phyloP scores from a whole-genome alignment of 1,140 invertebrate species.

The Diorhabda sublineata region DNA sequence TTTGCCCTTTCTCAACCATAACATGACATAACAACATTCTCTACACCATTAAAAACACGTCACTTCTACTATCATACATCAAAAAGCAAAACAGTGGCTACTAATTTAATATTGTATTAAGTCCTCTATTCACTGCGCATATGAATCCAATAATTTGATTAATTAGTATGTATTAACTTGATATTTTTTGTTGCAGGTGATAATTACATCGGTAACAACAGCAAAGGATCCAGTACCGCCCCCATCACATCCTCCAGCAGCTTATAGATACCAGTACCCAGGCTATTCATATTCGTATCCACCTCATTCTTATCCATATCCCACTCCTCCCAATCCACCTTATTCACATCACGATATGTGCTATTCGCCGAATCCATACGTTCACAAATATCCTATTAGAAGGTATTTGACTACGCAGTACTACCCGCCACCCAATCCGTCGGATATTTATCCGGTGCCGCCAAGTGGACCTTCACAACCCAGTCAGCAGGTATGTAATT shows the following conservation, averaged over 20 bases:
- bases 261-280: constrained; percentile 38
- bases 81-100: too few relatives aligned
- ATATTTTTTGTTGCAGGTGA: constrained; percentile 35
- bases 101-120: too few relatives aligned
- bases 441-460: constrained; percentile 37
- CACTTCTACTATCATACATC: too few relatives aligned
- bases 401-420: constrained; percentile 39
- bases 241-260: constrained; percentile 28
- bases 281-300: constrained; percentile 47
- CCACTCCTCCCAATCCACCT: constrained; percentile 42
- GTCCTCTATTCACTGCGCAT: too few relatives aligned
- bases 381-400: constrained; percentile 35
- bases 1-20: too few relatives aligned
- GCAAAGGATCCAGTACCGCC: constrained; percentile 35
- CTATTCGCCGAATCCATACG: constrained; percentile 44
- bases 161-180: too few relatives aligned
- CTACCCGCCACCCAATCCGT: constrained; percentile 44
- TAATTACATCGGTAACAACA: constrained; percentile 45
- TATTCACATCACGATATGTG: constrained; percentile 45
- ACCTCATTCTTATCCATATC: constrained; percentile 56
- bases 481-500: constrained; percentile 39
- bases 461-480: constrained; percentile 29
- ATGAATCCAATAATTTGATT: too few relatives aligned
- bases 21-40: too few relatives aligned
- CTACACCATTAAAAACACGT: too few relatives aligned